Conservation (phyloP, 2,113 vertebrate species). For the Progne subis region DNA sequence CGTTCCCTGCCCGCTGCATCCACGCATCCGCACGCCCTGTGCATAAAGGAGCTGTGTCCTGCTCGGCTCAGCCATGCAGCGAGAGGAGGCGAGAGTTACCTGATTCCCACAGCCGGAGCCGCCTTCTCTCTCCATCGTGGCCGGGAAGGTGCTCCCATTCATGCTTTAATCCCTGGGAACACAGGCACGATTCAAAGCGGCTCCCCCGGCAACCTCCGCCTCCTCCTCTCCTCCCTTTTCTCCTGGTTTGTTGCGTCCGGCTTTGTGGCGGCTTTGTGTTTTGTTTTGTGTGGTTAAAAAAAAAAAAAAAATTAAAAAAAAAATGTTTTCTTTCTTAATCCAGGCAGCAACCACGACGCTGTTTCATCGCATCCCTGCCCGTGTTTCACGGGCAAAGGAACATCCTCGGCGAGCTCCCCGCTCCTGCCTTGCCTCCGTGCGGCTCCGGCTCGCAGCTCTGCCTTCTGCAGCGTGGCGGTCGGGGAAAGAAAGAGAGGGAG, state of each 20-base stretch:
- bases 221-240: slow-evolving; percentile 40
- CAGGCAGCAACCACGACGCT: neutral
- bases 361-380: neutral
- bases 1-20: neutral
- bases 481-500: slow-evolving; percentile 12
- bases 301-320: no score
- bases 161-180: slow-evolving; percentile 74
- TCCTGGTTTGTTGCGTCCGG: slow-evolving; percentile 36
- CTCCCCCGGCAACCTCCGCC: slow-evolving; percentile 33
- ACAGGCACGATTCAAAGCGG: slow-evolving; percentile 53
- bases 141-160: slow-evolving; percentile 76
- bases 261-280: neutral
- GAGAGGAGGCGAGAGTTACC: slow-evolving; percentile 78
- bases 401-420: slow-evolving; percentile 54
- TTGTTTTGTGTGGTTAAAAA: neutral
- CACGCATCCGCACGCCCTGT: neutral
- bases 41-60: slow-evolving; percentile 57
- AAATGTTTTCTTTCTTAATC: slow-evolving; percentile 33
- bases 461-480: slow-evolving; percentile 32
- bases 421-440: neutral
- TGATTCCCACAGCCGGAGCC: slow-evolving; percentile 74
- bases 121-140: slow-evolving; percentile 79
- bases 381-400: neutral
- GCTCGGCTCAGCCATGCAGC: slow-evolving; percentile 48
- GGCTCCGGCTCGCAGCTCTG: slow-evolving; percentile 12